Evolutionary conservation across 2,888 invertebrate species (phyloP).

Genomic region (Sphaeridia pumilis): DNA sequence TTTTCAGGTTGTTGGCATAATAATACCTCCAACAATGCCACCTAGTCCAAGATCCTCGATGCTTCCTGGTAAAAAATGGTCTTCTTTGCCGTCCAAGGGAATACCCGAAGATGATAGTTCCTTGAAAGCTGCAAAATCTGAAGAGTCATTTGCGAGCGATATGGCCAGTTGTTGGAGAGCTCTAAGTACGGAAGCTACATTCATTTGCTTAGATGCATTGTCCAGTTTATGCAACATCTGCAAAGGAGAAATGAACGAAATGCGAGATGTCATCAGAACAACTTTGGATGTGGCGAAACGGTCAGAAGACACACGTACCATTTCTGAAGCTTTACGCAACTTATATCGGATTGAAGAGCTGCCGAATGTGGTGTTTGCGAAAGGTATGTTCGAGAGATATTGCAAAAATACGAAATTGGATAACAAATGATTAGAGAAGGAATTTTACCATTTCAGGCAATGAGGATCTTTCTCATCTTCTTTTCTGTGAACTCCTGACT

Average conservation of each 20-base stretch:
- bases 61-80: conserved; percentile 35
- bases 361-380: conserved; percentile 34
- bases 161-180: conserved; percentile 30
- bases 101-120: conserved; percentile 18
- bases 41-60: conserved; percentile 34
- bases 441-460: conserved; percentile 22
- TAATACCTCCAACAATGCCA: conserved; percentile 35
- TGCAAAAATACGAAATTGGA: not conserved
- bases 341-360: conserved; percentile 32
- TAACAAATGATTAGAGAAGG: not conserved
- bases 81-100: conserved; percentile 32
- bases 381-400: conserved; percentile 17
- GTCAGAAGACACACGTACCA: conserved; percentile 34
- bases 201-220: conserved; percentile 32
- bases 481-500: conserved; percentile 34
- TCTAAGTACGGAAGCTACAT: conserved; percentile 34
- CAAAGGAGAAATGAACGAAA: conserved; percentile 35
- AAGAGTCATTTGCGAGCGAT: conserved; percentile 13
- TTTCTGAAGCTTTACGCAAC: conserved; percentile 34
- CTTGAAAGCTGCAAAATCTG: conserved; percentile 13
- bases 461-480: conserved; percentile 34
- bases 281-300: conserved; percentile 35
- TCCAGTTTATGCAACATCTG: conserved; percentile 30
- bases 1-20: conserved; percentile 32
- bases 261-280: conserved; percentile 35